phyloP scores from a whole-genome alignment of 2,797 vertebrate species.

The Sebastolobus alascanus region DNA sequence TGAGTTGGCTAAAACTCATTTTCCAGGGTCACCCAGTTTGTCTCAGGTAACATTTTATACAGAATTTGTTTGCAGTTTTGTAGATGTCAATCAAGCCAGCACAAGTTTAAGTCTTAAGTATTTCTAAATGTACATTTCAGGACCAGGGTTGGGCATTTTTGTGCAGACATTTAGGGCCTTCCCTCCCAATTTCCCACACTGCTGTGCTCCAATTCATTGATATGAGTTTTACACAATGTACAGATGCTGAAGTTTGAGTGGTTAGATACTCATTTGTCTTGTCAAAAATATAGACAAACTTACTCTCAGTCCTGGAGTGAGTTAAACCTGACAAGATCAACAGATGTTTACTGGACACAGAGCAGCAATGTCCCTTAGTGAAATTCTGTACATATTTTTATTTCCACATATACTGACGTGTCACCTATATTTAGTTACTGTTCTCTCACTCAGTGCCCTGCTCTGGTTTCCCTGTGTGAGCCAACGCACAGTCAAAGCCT shows the following conservation, averaged over 20 bases:
- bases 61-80: not conserved
- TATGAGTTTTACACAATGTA: not conserved
- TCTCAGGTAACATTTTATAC: not conserved
- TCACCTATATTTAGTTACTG: constrained; percentile 26
- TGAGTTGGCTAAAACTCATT: not conserved
- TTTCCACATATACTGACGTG: not conserved
- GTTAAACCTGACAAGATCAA: not conserved
- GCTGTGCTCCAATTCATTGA: not conserved
- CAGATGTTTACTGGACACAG: constrained; percentile 4
- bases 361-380: not conserved
- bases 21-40: not conserved
- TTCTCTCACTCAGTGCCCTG: not conserved
- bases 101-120: not conserved
- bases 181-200: not conserved
- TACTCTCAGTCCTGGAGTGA: not conserved
- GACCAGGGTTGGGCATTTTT: not conserved
- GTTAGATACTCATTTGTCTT: not conserved
- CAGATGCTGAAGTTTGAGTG: not conserved
- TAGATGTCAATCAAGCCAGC: not conserved
- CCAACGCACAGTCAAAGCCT: constrained; percentile 30
- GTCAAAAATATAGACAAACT: not conserved
- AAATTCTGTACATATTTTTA: constrained; percentile 4
- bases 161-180: not conserved
- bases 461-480: constrained; percentile 15
- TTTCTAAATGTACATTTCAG: not conserved